Evolutionary conservation across 1,140 invertebrate genomes (phyloP), one percentile per base, ranked within the genome.

Genomic region (Eciton burchellii): DNA sequence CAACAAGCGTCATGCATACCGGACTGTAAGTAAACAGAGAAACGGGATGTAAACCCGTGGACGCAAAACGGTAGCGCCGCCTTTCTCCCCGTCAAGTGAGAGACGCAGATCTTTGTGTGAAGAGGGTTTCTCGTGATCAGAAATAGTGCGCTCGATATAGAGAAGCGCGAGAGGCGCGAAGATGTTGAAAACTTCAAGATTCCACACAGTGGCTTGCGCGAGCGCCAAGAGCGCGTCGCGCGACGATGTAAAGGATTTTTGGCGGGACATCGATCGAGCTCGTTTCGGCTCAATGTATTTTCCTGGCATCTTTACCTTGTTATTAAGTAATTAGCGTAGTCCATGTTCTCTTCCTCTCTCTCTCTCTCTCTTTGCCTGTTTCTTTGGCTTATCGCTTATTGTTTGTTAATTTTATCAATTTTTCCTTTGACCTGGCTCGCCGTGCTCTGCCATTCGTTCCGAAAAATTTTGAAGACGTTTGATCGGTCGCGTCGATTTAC

Each of bases 121-220:
- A 57, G 49, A 70, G 52, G 56, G 14, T 16, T 57, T 47, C 43
- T 62, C 43, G 57, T 12, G n/a, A 24, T 62, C 43, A 62, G 56
- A 62, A 74, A 74, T 74, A 74, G 71, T 26, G 56, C 57, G 4
- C 47, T 24, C 24, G 24, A 73, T 60, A 24, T 47, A 76, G 45
- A 65, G 4, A 54, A 77, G 62, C 45, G 62, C 45, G 1, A 68
- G 63, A 66, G 21, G 41, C 11, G 12, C 11, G 12, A 5, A 43
- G 60, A 77, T 76, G 29, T 19, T 41, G 60, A 76, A 65, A 45
- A 54, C 19, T 12, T 54, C 16, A 65, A 12, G 26, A 54, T 77
- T n/a, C 29, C 65, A 74, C 19, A n/a, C 47, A 62, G 41, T 19
- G 14, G 24, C 19, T 66, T 66, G 73, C 6, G 35, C 6, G 35